Base-by-base conservation (phyloP, 2,113 vertebrate species). In the Atherinomorus stipes region DNA sequence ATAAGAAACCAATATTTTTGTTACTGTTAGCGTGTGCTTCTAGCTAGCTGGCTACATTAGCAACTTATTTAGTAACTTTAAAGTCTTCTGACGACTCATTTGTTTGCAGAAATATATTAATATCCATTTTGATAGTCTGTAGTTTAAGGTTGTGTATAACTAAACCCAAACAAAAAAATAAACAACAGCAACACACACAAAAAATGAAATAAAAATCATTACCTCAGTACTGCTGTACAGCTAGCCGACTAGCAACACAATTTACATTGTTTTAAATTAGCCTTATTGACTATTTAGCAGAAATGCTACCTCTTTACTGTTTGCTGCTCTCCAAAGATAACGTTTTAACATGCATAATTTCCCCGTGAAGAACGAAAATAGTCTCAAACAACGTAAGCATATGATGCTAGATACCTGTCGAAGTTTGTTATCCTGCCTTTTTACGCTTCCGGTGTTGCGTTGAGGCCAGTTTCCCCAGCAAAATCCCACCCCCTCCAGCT, bases 171-270 rank as follows among this genome's bases (percentile, higher is more conserved):
- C 1, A 19, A 7, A 18, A 4, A 45, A 15, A 12, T 45, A 31
- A 31, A 16, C 44, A 16, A 2, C 11, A 42, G n/a, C n/a, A n/a
- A n/a, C n/a, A n/a, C n/a, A n/a, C n/a, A n/a, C n/a, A n/a, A n/a
- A n/a, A n/a, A n/a, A n/a, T n/a, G 28, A 34, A 9, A 8, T 1
- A 34, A 34, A 34, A 4, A 4, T 34, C 3, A 31, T 3, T 31
- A 45, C 40, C 3, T 9, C 42, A 2, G 44, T 19, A 18, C 22
- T 16, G 23, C 10, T 18, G 53, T 34, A 34, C 18, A 65, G 73
- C 59, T 81, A 78, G 23, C 54, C 13, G 62, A 44, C 23, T 59
- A 44, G 57, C 56, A 71, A 85, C 18, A 53, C 38, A 37, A 45
- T 45, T 52, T 23, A 64, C 58, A 37, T 7, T 7, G 15, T 23